Evolutionary conservation across 2,797 vertebrate genomes (phyloP).

Genomic region (Tokudaia muenninki): DNA sequence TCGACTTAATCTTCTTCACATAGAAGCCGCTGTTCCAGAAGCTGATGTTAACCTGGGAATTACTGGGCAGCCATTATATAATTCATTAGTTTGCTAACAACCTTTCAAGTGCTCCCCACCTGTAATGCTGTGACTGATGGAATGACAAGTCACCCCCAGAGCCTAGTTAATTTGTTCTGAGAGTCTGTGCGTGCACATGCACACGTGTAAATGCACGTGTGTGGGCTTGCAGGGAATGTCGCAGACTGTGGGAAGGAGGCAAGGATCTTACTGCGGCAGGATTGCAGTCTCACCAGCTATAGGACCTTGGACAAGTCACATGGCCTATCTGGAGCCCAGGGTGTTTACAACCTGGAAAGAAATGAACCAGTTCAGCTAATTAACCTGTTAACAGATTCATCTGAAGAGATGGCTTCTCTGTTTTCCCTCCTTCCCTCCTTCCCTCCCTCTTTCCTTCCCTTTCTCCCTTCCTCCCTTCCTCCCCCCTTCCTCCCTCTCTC

Average conservation of each 20-base stretch:
- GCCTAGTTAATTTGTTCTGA: conserved; percentile 43
- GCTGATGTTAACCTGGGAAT: conserved; percentile 49
- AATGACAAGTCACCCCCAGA: conserved; percentile 43
- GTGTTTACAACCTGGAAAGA: background rate
- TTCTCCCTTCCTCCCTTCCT: fast-evolving
- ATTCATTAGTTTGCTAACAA: conserved; percentile 69
- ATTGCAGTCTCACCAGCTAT: background rate
- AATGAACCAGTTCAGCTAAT: background rate
- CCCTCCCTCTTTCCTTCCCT: fast-evolving
- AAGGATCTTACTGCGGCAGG: background rate
- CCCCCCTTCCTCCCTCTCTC: fast-evolving
- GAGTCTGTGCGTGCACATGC: background rate
- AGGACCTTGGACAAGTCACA: conserved; percentile 30
- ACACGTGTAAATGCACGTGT: background rate
- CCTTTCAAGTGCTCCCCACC: conserved; percentile 45
- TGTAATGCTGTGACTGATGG: conserved; percentile 22
- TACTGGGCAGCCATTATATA: conserved; percentile 23
- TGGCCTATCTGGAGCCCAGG: background rate
- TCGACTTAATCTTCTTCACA: conserved; percentile 29
- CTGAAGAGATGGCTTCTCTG: background rate
- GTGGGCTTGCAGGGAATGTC: background rate
- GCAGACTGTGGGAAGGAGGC: background rate
- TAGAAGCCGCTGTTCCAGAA: background rate
- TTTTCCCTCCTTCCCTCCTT: too few species aligned
- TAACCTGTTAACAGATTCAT: background rate